These are phyloP conservation scores for Drosophila lowei DNA, from an alignment of 1,140 invertebrate genomes.

Conservation along the genomic window DNA sequence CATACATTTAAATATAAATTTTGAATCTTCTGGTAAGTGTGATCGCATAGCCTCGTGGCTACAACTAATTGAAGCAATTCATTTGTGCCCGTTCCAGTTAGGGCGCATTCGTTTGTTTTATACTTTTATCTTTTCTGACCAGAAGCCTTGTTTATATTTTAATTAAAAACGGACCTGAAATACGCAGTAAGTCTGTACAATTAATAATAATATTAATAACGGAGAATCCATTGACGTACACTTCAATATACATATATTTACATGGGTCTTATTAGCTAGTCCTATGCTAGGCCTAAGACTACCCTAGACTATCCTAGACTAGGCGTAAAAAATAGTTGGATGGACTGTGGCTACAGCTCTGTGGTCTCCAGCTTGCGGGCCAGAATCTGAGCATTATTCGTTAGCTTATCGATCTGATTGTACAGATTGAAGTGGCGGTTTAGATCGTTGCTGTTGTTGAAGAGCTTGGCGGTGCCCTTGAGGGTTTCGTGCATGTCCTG, in stretches of 20 bases:
- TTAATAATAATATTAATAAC: too few species aligned
- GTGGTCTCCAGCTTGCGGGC: constrained; percentile 94
- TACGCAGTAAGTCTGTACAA: constrained; percentile 14
- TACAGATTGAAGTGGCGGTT: constrained; percentile 87
- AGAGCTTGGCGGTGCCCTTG: constrained; percentile 77
- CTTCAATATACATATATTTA: constrained; percentile 5
- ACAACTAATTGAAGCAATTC: background rate
- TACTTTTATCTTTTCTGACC: constrained; percentile 19
- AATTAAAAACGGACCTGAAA: background rate
- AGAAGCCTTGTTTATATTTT: constrained; percentile 15
- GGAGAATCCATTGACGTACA: too few species aligned
- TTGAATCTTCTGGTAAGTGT: constrained; percentile 49
- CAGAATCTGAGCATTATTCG: constrained; percentile 84
- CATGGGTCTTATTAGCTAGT: constrained; percentile 19
- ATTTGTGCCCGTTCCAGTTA: constrained; percentile 12
- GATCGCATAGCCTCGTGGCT: background rate
- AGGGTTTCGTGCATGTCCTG: constrained; percentile 78
- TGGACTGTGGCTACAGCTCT: constrained; percentile 83
- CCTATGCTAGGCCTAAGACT: constrained; percentile 26
- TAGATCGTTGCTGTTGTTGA: constrained; percentile 84
- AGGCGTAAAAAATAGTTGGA: constrained; percentile 54
- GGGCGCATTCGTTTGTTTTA: constrained; percentile 40
- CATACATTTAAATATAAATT: constrained; percentile 51
- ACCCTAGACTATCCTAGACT: constrained; percentile 3
- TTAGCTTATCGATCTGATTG: constrained; percentile 86